Conservation (phyloP, 2,888 invertebrate species). For the Meiosimyza platycephala region DNA sequence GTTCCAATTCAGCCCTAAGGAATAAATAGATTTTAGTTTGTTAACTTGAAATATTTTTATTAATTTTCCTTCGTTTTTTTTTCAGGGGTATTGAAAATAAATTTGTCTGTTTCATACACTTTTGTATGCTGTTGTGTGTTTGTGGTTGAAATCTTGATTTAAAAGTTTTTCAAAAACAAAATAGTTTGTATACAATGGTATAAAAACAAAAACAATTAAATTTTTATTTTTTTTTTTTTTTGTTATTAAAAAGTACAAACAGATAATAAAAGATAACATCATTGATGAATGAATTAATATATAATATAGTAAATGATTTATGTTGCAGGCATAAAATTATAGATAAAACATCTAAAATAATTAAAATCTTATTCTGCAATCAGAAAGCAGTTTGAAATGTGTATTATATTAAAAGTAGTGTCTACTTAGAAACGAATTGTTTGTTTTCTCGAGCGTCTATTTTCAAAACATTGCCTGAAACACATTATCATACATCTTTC, state of each 20-base stretch:
- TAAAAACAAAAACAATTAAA: slow-evolving; percentile 32
- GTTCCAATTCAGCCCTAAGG: no score
- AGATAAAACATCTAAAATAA: no score
- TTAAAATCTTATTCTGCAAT: no score
- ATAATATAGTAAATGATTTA: no score
- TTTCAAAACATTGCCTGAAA: no score
- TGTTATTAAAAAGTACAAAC: slow-evolving; percentile 28
- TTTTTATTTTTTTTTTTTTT: slow-evolving; percentile 37
- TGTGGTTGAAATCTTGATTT: slow-evolving; percentile 26
- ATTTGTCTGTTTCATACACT: slow-evolving; percentile 9
- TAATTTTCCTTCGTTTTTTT: slow-evolving; percentile 25
- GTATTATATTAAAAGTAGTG: no score
- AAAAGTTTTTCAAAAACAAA: slow-evolving; percentile 18
- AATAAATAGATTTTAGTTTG: neutral
- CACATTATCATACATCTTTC: no score
- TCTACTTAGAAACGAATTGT: no score
- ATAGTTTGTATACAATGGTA: slow-evolving; percentile 6
- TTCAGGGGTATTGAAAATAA: slow-evolving; percentile 12
- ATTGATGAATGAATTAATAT: neutral
- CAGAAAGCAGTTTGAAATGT: no score
- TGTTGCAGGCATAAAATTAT: no score
- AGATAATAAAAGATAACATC: slow-evolving; percentile 7
- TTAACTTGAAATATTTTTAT: slow-evolving; percentile 30
- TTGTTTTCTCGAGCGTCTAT: no score
- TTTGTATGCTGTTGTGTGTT: slow-evolving; percentile 22